These are phyloP conservation scores for Urechis unicinctus DNA, from an alignment of 2,888 invertebrate species.

Conservation along the genomic window DNA sequence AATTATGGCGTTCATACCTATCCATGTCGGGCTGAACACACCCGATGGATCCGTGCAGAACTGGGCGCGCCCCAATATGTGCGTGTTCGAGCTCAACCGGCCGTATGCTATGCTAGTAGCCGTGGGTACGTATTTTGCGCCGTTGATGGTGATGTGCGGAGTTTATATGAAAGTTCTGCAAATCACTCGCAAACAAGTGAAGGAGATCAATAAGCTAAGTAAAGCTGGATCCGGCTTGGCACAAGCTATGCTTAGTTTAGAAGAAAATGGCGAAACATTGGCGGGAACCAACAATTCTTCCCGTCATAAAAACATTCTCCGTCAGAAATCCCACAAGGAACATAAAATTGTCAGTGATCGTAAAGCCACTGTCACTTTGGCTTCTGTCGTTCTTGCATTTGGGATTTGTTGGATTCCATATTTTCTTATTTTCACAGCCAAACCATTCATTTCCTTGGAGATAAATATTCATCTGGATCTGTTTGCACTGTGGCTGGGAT, in stretches of 20 bases:
- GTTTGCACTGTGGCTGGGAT: conserved; percentile 21
- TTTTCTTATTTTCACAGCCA: conserved; percentile 21
- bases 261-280: neutral
- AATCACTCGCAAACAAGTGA: conserved; percentile 19
- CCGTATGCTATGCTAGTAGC: conserved; percentile 19
- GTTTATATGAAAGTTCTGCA: conserved; percentile 18
- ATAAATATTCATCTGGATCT: conserved; percentile 18
- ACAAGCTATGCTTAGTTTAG: conserved; percentile 4
- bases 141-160: conserved; percentile 20
- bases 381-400: conserved; percentile 23
- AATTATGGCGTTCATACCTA: conserved; percentile 22
- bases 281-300: neutral
- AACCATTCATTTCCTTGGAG: conserved; percentile 14
- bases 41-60: conserved; percentile 16
- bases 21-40: conserved; percentile 24
- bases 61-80: conserved; percentile 8
- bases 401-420: conserved; percentile 25
- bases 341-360: conserved; percentile 17
- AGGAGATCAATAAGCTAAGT: conserved; percentile 20
- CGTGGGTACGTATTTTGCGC: conserved; percentile 22
- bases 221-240: conserved; percentile 8
- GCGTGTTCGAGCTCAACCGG: conserved; percentile 18
- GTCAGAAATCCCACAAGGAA: neutral
- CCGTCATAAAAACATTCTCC: neutral
- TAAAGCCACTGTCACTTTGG: conserved; percentile 24